Base-by-base conservation (phyloP, 2,797 vertebrate species). In the Megalops cyprinoides region DNA sequence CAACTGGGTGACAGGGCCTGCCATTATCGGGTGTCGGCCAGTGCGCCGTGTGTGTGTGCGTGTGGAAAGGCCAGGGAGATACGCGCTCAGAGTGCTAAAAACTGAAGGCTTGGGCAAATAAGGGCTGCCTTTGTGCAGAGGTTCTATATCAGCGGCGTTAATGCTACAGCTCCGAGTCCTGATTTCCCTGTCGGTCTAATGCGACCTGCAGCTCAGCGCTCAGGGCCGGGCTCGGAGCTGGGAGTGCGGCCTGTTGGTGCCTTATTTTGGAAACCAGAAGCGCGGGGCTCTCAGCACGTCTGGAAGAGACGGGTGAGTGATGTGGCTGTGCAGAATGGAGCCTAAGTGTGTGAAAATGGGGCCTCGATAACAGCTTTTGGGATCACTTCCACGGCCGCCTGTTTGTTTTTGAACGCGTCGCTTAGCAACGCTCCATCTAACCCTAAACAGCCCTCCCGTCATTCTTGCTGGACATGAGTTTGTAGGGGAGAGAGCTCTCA, bases 201-300 rank as follows among this genome's bases (percentile, higher is more conserved):
- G n/a, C 20, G 60, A 62, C n/a, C 25, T 15, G 23, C 58, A 48
- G 37, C 51, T 73, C 15, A 44, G 51, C 69, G 81, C 37, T 87
- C 89, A 86, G 89, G 88, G 86, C 84, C 83, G 77, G 84, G 90
- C 91, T 91, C 90, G 91, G 83, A 83, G 23, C 77, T 85, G 84
- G 87, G 88, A 76, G 60, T 25, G 18, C 62, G 23, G 90, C 90
- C 91, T 93, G 92, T 93, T 92, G 90, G 93, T 92, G 90, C 93
- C 91, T 92, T 95, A 95, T 95, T 95, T 95, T 96, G 94, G 94
- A 96, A 96, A 95, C 91, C 85, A 93, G 90, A 92, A 92, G 91
- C 88, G 86, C 83, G 89, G 94, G 9, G 87, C 90, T 93, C 92
- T 95, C 93, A 93, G 87, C 92, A 90, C 90, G 42, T 92, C 84